Base-by-base conservation (phyloP, 2,888 invertebrate species). In the Zhuqinia jingwanae region DNA sequence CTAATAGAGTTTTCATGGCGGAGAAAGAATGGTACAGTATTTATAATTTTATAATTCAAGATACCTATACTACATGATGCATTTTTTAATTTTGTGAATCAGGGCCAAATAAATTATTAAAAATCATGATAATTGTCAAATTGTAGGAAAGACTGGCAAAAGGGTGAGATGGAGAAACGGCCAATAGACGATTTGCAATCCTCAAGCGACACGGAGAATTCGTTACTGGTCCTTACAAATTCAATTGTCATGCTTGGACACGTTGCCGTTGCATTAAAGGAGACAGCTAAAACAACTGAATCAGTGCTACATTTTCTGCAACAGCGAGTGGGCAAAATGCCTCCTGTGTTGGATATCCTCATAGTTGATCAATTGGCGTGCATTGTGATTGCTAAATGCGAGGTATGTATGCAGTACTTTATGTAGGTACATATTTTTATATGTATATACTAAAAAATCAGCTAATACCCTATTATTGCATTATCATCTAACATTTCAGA, bases 341-440 rank as follows among this genome's bases (percentile, higher is more conserved):
- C 99, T 0, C 97, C 98, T 0, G 95, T 96, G 8, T 94, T 99
- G 88, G 99, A 99, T 92, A 96, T 96, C 0, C 93, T 99, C 30
- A 99, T 99, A 91, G 97, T 99, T 6, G 98, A 98, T 92, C 99
- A 99, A 93, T 94, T 99, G 68, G 99, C 99, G 15, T 98, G 98
- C 92, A 99, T 99, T 96, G 96, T 99, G 86, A 97, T 99, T 80
- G 97, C 98, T 0, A 96, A 96, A 91, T 97, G 97, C 90, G 97
- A 96, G 91, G 95, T 95, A 95, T 45, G 95, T 42, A 1, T 36
- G 15, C 15, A 17, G n/a, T n/a, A n/a, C n/a, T n/a, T n/a, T n/a
- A n/a, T n/a, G n/a, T n/a, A n/a, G n/a, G n/a, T n/a, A n/a, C n/a
- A n/a, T n/a, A n/a, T n/a, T n/a, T n/a, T n/a, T n/a, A n/a, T n/a